phyloP scores from a whole-genome alignment of 2,797 vertebrate genomes.

The Siniperca obscura region DNA sequence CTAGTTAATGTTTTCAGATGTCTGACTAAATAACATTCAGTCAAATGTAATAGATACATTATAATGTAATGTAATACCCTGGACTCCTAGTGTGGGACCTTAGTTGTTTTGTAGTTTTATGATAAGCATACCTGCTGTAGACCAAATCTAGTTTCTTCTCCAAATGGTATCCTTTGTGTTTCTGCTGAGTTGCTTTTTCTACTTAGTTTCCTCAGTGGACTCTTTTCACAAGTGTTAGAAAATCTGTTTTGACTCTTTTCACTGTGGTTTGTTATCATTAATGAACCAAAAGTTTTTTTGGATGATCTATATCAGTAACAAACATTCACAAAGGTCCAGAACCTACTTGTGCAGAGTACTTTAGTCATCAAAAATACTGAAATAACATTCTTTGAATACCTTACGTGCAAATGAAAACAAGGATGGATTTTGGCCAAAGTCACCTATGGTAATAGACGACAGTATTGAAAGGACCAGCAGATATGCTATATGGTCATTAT shows the following conservation, averaged over 20 bases:
- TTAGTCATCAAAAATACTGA: slow-evolving; percentile 73
- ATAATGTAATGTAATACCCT: background rate
- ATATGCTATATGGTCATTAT: slow-evolving; percentile 16
- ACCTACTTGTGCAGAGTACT: slow-evolving; percentile 49
- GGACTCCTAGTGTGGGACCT: background rate
- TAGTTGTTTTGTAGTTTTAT: slow-evolving; percentile 31
- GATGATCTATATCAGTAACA: slow-evolving; percentile 41
- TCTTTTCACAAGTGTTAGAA: slow-evolving; percentile 66
- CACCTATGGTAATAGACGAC: slow-evolving; percentile 31
- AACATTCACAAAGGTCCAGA: slow-evolving; percentile 52
- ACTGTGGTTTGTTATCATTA: slow-evolving; percentile 76
- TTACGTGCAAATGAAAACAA: slow-evolving; percentile 73
- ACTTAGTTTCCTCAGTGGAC: slow-evolving; percentile 58
- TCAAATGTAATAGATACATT: slow-evolving; percentile 1
- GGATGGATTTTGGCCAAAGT: slow-evolving; percentile 63
- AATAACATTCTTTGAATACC: slow-evolving; percentile 85
- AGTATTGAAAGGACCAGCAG: slow-evolving; percentile 17
- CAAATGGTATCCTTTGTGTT: slow-evolving; percentile 44
- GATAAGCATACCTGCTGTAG: slow-evolving; percentile 20
- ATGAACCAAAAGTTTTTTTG: slow-evolving; percentile 58
- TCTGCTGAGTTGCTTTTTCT: slow-evolving; percentile 43
- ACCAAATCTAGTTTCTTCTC: slow-evolving; percentile 8
- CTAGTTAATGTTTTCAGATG: slow-evolving; percentile 1
- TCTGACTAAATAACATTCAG: slow-evolving; percentile 3
- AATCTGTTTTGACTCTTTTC: slow-evolving; percentile 54